Conservation (phyloP, 1,140 invertebrate species). For the Ridgeia piscesae region DNA sequence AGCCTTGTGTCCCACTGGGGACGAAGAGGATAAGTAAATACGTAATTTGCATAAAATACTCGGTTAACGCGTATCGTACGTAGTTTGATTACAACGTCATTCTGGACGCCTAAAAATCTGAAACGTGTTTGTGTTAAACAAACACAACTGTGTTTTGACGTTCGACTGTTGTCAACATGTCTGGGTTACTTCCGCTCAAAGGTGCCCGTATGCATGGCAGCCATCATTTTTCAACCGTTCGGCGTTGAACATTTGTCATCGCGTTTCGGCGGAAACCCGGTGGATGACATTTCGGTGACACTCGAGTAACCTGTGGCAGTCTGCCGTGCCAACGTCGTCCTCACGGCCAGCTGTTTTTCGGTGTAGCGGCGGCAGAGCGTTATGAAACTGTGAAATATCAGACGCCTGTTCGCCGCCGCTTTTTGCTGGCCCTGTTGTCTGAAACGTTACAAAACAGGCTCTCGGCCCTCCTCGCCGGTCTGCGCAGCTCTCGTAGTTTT, state of each 20-base stretch:
- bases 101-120: background rate
- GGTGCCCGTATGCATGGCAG: background rate
- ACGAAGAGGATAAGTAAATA: too few species aligned
- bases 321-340: background rate
- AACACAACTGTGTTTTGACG: background rate
- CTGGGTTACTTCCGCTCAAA: background rate
- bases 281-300: background rate
- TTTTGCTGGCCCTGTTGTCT: background rate
- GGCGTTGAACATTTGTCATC: background rate
- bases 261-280: background rate
- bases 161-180: background rate
- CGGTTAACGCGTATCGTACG: background rate
- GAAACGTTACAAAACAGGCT: background rate
- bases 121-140: background rate
- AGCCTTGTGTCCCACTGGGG: too few species aligned
- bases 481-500: background rate
- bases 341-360: background rate
- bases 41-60: background rate
- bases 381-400: background rate
- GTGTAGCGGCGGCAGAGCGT: background rate
- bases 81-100: background rate
- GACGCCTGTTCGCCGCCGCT: background rate
- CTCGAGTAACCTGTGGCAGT: background rate
- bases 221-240: background rate
- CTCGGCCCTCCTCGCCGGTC: background rate